phyloP scores from a whole-genome alignment of 2,888 invertebrate species.

The Abrostola tripartita region DNA sequence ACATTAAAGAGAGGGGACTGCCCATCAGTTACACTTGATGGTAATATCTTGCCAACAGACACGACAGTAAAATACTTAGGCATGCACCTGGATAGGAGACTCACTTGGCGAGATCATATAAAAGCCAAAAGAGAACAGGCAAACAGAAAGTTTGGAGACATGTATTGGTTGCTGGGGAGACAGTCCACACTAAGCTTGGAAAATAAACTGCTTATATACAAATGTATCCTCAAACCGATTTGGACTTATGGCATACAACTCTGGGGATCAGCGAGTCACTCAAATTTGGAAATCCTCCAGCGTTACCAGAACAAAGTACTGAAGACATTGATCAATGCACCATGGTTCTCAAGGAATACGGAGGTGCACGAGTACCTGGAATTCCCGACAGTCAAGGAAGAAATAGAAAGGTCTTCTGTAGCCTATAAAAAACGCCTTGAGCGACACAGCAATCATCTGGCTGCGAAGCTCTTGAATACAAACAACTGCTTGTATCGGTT shows the following conservation, averaged over 20 bases:
- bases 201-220: neutral
- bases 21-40: constrained; percentile 15
- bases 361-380: too few species aligned
- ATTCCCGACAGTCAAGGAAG: too few species aligned
- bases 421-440: too few species aligned
- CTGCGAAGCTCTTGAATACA: too few species aligned
- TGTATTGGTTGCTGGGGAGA: neutral
- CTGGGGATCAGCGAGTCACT: neutral
- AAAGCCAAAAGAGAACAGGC: neutral
- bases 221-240: neutral
- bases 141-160: neutral
- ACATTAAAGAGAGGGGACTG: constrained; percentile 19
- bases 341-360: too few species aligned
- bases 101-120: neutral
- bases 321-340: too few species aligned
- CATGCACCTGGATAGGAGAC: neutral
- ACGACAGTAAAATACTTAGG: neutral
- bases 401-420: too few species aligned
- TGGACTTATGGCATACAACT: too few species aligned
- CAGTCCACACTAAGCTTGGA: neutral
- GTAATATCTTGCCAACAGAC: neutral
- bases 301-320: neutral
- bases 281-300: neutral
- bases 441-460: too few species aligned
- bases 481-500: too few species aligned